Conservation (phyloP, 2,113 vertebrate species). For the Tachycineta bicolor region DNA sequence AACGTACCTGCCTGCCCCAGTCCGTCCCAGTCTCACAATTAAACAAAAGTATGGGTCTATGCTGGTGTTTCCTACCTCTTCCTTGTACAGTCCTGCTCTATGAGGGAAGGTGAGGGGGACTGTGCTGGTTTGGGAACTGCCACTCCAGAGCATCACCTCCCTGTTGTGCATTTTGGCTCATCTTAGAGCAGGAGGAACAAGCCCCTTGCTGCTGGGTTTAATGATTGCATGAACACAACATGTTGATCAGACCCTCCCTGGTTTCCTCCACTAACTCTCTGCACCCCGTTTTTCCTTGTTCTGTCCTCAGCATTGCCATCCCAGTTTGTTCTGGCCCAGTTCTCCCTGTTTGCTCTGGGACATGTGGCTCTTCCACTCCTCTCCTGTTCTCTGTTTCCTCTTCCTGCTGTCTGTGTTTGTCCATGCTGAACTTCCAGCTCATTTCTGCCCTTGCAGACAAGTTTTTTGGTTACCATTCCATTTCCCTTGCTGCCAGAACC, state of each 20-base stretch:
- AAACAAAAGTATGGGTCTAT: slow-evolving; percentile 43
- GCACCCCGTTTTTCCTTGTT: neutral
- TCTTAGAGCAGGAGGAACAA: neutral
- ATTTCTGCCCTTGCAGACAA: neutral
- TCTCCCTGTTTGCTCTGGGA: neutral
- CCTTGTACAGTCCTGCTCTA: neutral
- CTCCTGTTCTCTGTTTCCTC: neutral
- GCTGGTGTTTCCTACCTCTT: slow-evolving; percentile 20
- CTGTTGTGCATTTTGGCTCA: neutral
- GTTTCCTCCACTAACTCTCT: neutral
- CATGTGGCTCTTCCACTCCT: neutral
- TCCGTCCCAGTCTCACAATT: slow-evolving; percentile 44
- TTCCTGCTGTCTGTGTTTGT: neutral
- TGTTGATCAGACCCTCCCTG: neutral
- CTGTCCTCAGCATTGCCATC: neutral
- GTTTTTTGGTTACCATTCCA: neutral
- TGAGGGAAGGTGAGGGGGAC: neutral
- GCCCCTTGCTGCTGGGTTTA: neutral
- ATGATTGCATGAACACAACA: neutral
- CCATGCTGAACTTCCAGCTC: neutral
- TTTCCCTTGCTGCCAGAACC: neutral
- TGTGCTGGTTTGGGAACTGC: neutral
- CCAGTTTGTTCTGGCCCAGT: neutral
- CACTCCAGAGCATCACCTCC: neutral
- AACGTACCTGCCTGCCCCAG: neutral